These are phyloP conservation scores for Gari tellinella DNA, from an alignment of 2,888 invertebrate genomes.

Conservation along the genomic window DNA sequence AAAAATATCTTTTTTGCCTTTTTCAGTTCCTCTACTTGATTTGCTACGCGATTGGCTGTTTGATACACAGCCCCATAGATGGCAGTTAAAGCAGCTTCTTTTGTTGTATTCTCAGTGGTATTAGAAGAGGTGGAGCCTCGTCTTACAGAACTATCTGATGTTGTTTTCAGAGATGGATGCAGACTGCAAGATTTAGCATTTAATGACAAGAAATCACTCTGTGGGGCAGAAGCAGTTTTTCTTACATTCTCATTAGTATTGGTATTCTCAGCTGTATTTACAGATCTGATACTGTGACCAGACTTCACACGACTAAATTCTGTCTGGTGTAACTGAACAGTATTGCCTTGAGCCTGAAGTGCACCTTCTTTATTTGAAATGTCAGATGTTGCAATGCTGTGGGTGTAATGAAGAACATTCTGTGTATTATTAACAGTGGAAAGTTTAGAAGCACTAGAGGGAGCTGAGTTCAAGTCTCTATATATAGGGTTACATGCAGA, in stretches of 20 bases:
- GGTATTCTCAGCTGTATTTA: neutral
- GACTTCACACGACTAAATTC: constrained; percentile 34
- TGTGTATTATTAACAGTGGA: neutral
- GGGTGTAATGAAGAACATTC: too few relatives aligned
- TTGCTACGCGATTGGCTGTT: constrained; percentile 37
- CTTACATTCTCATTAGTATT: neutral
- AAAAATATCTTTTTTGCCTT: constrained; percentile 74
- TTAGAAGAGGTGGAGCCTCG: constrained; percentile 5
- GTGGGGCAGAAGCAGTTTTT: neutral
- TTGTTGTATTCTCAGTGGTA: too few relatives aligned
- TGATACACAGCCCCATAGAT: constrained; percentile 52
- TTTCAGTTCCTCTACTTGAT: constrained; percentile 52
- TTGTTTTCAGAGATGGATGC: constrained; percentile 15
- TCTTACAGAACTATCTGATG: constrained; percentile 4
- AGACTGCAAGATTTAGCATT: constrained; percentile 45
- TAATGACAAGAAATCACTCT: constrained; percentile 20
- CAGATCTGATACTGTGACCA: constrained; percentile 48
- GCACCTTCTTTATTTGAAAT: neutral
- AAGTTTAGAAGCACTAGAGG: constrained; percentile 1
- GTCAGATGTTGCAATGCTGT: neutral
- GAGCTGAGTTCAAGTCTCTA: too few relatives aligned
- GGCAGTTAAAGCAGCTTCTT: constrained; percentile 18
- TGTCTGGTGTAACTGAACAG: neutral
- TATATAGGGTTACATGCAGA: too few relatives aligned
- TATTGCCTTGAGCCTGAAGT: neutral